Evolutionary conservation across 2,113 vertebrate genomes (phyloP), one percentile per base, ranked within the genome.

Genomic region (Holacanthus passer): DNA sequence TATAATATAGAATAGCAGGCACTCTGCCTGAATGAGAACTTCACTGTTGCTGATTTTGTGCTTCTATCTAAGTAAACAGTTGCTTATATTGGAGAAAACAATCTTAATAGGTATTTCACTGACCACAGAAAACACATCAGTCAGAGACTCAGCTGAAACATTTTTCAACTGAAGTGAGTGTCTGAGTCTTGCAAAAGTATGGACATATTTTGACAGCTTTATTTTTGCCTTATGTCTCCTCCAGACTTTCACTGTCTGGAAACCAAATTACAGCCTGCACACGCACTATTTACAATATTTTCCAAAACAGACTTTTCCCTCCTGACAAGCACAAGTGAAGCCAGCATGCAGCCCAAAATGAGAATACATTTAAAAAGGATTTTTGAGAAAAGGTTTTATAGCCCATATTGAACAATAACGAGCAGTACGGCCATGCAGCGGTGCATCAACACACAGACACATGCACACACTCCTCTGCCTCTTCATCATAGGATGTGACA

Each of bases 401-500:
- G 84, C 86, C 83, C 87, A 80, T 88, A 73, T 80, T 82, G 83
- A 80, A 48, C 86, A 85, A 73, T 91, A 93, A 93, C 80, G 84
- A 93, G 87, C 81, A 41, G 56, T 9, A 41, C 24, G 1, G 59
- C 52, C 87, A 84, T 63, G 56, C 80, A 72, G 41, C 27, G 37
- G 1, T 77, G 55, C 73, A 76, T 63, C 63, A 48, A 45, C 67
- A 17, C 50, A 73, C 45, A 66, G 41, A 79, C 66, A 77, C 76
- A 67, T 31, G 24, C 75, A 79, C 83, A 65, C 73, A 75, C 56
- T 69, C 58, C 77, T 64, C 76, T 79, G 77, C 62, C 86, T 89
- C 81, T 92, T 90, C 88, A 87, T 93, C 92, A 91, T 87, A 27
- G 55, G 63, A 88, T 79, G 76, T 92, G 91, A 92, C 91, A 92